Conservation (phyloP, 2,113 vertebrate species). For the Anhinga anhinga region DNA sequence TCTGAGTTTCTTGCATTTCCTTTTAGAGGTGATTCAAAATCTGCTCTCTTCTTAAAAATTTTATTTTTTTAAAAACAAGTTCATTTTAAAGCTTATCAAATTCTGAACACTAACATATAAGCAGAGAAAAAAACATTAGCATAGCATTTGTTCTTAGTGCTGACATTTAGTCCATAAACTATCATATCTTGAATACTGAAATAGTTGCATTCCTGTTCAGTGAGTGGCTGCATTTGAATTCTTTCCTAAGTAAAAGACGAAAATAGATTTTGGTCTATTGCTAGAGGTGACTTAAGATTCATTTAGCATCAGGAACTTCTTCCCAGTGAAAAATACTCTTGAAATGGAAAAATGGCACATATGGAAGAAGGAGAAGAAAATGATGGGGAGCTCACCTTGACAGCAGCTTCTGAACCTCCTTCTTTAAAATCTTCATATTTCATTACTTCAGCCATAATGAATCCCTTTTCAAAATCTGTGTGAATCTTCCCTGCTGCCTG, state of each 20-base stretch:
- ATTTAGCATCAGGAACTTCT: slow-evolving; percentile 72
- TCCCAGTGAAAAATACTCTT: slow-evolving; percentile 52
- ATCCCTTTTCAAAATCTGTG: slow-evolving; percentile 92
- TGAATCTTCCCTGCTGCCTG: slow-evolving; percentile 94
- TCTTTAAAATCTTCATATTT: slow-evolving; percentile 97
- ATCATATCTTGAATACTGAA: slow-evolving; percentile 57
- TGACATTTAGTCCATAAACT: background rate
- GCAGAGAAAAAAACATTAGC: background rate
- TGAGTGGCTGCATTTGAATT: slow-evolving; percentile 57
- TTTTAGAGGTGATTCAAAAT: background rate
- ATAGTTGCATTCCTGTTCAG: background rate
- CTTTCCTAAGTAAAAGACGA: slow-evolving; percentile 76
- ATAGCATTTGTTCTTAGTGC: background rate
- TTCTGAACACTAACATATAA: background rate
- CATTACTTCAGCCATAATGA: slow-evolving; percentile 98
- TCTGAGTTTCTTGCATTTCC: background rate
- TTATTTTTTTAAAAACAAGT: background rate
- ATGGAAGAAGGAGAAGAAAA: background rate
- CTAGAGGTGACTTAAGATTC: slow-evolving; percentile 69
- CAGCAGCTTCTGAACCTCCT: slow-evolving; percentile 88
- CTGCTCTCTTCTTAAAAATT: background rate
- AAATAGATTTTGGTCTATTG: slow-evolving; percentile 55
- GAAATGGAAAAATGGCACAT: slow-evolving; percentile 50
- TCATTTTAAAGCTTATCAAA: background rate
- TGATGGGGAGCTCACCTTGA: slow-evolving; percentile 85